Conservation (phyloP, 1,140 invertebrate genomes). For the Drosophila teissieri region DNA sequence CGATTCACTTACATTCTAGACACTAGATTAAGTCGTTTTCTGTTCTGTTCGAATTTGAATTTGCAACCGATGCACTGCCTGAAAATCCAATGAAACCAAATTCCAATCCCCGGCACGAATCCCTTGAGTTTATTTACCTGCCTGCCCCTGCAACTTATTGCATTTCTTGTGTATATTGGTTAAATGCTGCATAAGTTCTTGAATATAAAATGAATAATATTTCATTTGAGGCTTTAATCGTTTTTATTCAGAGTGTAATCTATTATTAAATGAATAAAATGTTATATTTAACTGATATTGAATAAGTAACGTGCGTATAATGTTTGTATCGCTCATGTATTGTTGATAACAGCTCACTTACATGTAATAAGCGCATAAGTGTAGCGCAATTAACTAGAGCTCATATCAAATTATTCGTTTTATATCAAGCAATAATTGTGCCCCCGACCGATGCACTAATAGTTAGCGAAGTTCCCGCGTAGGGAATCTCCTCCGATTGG, state of each 20-base stretch:
- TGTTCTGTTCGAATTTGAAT: not conserved
- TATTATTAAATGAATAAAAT: not conserved
- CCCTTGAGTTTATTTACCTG: conserved; percentile 2
- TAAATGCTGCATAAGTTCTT: not conserved
- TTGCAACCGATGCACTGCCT: conserved; percentile 4
- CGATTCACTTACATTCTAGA: conserved; percentile 4
- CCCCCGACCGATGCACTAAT: not conserved
- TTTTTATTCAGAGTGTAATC: not conserved
- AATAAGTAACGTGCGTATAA: not conserved
- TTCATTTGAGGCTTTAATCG: too few species aligned
- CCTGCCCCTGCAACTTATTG: not conserved
- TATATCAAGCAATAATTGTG: not conserved
- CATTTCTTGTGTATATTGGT: not conserved
- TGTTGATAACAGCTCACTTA: not conserved
- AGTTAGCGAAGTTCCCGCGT: not conserved
- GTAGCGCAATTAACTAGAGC: not conserved
- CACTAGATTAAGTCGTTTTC: conserved; percentile 6
- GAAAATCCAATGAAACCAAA: not conserved
- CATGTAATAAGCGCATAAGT: too few species aligned
- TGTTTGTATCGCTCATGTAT: not conserved
- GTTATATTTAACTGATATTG: not conserved
- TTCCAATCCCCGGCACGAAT: conserved; percentile 25
- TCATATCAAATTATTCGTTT: not conserved
- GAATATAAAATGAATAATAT: not conserved
- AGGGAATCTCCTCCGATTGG: conserved; percentile 4